Base-by-base conservation (phyloP, 2,113 vertebrate genomes). In the Sylvia atricapilla region DNA sequence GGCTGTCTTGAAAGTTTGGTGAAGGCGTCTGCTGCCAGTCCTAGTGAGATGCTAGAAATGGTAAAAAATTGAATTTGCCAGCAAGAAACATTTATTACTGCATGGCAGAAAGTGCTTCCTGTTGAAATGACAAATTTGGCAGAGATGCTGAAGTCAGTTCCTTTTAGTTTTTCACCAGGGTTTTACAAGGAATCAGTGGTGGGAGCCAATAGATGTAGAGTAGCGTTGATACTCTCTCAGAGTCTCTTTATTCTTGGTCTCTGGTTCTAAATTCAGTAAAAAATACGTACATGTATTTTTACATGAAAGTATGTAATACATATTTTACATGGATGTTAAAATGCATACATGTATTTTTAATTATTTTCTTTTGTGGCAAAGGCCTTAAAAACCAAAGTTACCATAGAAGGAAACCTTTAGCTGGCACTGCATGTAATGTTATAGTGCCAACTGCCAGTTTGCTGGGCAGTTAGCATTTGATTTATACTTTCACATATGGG, bases 401-500 rank as follows among this genome's bases (percentile, higher is more conserved):
- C 60, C 83, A 91, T 87, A 64, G 66, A 88, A 62, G 87, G 88
- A 95, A 85, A 69, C 77, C 69, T 89, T 96, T 84, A 95, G 83
- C 87, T 97, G 94, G 96, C 94, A 21, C 69, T 77, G 72, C 59
- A 24, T 80, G 52, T 74, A 89, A 80, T 8, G 59, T 93, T 86
- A 22, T 47, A 91, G 35, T 64, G 63, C 87, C 70, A 90, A 81
- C 92, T 97, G 93, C 96, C 95, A 95, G 73, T 97, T 96, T 96
- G 70, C 96, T 89, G 84, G 93, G 93, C 35, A 56, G 82, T 95
- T 97, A 97, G 90, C 43, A 27, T 94, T 96, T 97, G 96, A 97
- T 98, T 98, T 98, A 97, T 90, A 91, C 75, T 70, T 97, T 96
- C 83, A 87, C 58, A 69, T 96, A 95, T 94, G 96, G 79, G 67